These are phyloP conservation scores for Euwallacea fornicatus DNA, from an alignment of 1,140 invertebrate genomes.

Conservation along the genomic window DNA sequence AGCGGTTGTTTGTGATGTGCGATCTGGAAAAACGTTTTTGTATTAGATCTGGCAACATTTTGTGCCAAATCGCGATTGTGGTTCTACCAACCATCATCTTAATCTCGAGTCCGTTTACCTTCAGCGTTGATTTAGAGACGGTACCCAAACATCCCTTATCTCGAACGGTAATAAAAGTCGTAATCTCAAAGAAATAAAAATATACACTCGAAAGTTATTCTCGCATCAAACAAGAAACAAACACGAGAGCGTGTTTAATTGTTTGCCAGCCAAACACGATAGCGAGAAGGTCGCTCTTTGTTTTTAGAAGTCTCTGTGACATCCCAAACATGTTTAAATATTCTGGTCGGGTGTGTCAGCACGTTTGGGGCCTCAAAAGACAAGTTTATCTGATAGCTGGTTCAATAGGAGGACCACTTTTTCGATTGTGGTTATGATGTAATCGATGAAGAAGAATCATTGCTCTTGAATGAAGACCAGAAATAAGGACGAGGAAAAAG, in stretches of 20 bases:
- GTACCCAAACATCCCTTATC: conserved; percentile 10
- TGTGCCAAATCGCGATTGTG: background rate
- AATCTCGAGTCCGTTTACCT: conserved; percentile 8
- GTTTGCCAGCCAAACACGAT: conserved; percentile 14
- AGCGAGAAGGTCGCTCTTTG: conserved; percentile 13
- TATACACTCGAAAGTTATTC: conserved; percentile 16
- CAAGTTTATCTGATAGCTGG: too few species aligned
- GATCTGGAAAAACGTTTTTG: background rate
- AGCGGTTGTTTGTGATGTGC: background rate
- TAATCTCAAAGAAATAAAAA: conserved; percentile 16
- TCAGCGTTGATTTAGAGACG: conserved; percentile 1
- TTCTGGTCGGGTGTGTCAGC: background rate
- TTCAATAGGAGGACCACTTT: too few species aligned
- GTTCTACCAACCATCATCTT: background rate
- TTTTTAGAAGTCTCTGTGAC: conserved; percentile 4
- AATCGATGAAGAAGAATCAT: too few species aligned
- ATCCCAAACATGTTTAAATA: conserved; percentile 15
- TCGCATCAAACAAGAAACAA: conserved; percentile 12
- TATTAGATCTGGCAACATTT: background rate
- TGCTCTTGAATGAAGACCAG: too few species aligned
- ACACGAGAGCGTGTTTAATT: conserved; percentile 10
- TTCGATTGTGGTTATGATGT: too few species aligned
- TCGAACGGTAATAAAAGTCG: conserved; percentile 5
- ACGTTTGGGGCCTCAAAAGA: too few species aligned
- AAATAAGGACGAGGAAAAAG: too few species aligned